These are phyloP conservation scores for Ahaetulla prasina DNA, from an alignment of 2,113 vertebrate genomes.

Conservation along the genomic window DNA sequence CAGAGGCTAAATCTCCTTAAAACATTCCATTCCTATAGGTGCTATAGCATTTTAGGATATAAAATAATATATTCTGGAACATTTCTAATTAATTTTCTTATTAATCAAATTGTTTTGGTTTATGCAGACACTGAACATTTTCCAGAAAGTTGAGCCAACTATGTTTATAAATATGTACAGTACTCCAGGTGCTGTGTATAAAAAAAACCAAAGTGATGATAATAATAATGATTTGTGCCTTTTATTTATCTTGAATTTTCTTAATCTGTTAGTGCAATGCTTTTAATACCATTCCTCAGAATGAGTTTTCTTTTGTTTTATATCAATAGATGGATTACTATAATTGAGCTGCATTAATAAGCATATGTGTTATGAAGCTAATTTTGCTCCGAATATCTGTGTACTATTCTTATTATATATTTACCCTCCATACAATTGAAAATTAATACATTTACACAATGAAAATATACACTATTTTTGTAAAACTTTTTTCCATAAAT, in stretches of 20 bases:
- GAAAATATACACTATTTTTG: not conserved
- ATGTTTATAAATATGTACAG: not conserved
- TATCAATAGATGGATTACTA: not conserved
- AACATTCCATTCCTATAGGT: not conserved
- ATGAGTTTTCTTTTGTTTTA: not conserved
- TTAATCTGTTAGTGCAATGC: slow-evolving; percentile 16
- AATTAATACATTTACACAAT: not conserved
- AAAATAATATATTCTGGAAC: not conserved
- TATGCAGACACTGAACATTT: not conserved
- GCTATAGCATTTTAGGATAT: not conserved
- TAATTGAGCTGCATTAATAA: not conserved
- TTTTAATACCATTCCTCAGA: not conserved
- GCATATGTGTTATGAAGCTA: not conserved
- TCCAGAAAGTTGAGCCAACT: not conserved
- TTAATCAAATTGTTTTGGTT: slow-evolving; percentile 17
- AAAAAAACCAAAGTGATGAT: not conserved
- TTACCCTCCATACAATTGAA: not conserved
- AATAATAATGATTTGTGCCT: not conserved
- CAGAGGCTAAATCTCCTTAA: not conserved
- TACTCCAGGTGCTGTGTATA: not conserved
- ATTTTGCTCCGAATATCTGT: not conserved
- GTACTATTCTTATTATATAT: not conserved
- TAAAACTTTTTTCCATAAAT: not conserved
- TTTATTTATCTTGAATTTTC: slow-evolving; percentile 10
- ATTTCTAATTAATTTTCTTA: not conserved